Conservation (phyloP, 2,113 vertebrate species). For the Chaetodon auriga region DNA sequence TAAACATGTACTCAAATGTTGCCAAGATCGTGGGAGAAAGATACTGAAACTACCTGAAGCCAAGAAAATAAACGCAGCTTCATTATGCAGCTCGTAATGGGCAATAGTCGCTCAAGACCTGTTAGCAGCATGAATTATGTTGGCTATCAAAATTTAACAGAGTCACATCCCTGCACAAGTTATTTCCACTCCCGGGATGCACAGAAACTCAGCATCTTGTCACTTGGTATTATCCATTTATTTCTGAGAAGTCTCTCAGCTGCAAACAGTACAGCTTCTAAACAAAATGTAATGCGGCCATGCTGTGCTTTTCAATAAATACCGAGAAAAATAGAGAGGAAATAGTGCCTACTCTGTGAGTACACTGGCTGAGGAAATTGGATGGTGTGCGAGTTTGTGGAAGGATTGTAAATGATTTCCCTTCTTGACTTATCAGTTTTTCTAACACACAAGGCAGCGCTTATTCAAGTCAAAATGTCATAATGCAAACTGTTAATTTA, state of each 20-base stretch:
- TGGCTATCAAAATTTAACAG: slow-evolving; percentile 42
- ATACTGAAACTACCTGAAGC: slow-evolving; percentile 32
- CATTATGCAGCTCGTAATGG: slow-evolving; percentile 50
- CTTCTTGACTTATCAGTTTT: slow-evolving; percentile 59
- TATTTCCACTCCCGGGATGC: slow-evolving; percentile 40
- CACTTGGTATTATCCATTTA: slow-evolving; percentile 33
- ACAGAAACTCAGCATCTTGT: slow-evolving; percentile 35
- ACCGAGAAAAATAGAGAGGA: slow-evolving; percentile 31
- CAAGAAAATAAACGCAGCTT: slow-evolving; percentile 58
- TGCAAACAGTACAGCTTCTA: slow-evolving; percentile 60
- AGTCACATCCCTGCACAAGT: slow-evolving; percentile 35
- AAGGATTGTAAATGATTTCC: slow-evolving; percentile 55
- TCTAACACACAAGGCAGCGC: slow-evolving; percentile 23
- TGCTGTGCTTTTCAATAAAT: slow-evolving; percentile 63
- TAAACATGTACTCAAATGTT: slow-evolving; percentile 48
- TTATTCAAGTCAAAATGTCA: slow-evolving; percentile 49
- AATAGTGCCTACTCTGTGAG: slow-evolving; percentile 44
- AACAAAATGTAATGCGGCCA: slow-evolving; percentile 59
- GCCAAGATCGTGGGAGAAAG: slow-evolving; percentile 37
- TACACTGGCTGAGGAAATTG: slow-evolving; percentile 45
- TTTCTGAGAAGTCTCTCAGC: slow-evolving; percentile 42
- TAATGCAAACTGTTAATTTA: slow-evolving; percentile 15
- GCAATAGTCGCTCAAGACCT: slow-evolving; percentile 22
- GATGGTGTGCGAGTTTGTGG: slow-evolving; percentile 46
- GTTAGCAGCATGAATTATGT: slow-evolving; percentile 23